Conservation (phyloP, 2,797 vertebrate species). For the Amphiprion clarkii region DNA sequence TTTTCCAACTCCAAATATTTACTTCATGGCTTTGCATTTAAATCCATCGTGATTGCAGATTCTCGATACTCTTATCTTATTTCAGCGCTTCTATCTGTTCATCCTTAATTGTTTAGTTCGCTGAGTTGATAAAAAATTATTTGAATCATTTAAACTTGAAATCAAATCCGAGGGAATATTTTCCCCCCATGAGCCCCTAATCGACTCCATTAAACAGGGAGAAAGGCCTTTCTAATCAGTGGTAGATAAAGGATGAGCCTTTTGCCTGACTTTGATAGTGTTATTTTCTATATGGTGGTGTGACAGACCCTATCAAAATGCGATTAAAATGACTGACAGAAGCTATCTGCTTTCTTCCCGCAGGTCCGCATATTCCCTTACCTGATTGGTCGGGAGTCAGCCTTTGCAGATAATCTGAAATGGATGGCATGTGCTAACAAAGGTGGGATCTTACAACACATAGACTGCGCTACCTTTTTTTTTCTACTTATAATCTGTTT, state of each 20-base stretch:
- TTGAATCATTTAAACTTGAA: conserved; percentile 33
- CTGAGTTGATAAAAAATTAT: conserved; percentile 14
- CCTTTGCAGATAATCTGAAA: conserved; percentile 98
- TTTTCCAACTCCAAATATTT: conserved; percentile 44
- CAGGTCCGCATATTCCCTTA: conserved; percentile 99
- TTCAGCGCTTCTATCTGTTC: not conserved
- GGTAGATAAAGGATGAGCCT: conserved; percentile 49
- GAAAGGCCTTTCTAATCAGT: conserved; percentile 51
- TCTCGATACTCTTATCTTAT: conserved; percentile 9
- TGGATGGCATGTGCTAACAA: conserved; percentile 99
- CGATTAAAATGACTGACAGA: conserved; percentile 77
- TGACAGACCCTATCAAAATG: conserved; percentile 57
- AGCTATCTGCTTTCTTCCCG: conserved; percentile 68
- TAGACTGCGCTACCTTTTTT: not conserved
- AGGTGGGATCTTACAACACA: conserved; percentile 85
- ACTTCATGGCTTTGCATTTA: conserved; percentile 16
- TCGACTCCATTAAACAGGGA: conserved; percentile 42
- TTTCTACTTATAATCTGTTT: conserved; percentile 25
- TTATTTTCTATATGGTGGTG: conserved; percentile 63
- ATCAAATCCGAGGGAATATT: conserved; percentile 12
- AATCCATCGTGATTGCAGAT: conserved; percentile 25
- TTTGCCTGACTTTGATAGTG: conserved; percentile 30
- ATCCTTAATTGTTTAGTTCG: conserved; percentile 29
- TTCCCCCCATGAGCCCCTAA: conserved; percentile 22
- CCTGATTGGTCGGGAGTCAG: conserved; percentile 97